A percentile compares a stretch with the other conserved stretches of the same genome.
Evolutionary conservation across 2,888 invertebrate species (phyloP).

Genomic region (Philaethria dido): DNA sequence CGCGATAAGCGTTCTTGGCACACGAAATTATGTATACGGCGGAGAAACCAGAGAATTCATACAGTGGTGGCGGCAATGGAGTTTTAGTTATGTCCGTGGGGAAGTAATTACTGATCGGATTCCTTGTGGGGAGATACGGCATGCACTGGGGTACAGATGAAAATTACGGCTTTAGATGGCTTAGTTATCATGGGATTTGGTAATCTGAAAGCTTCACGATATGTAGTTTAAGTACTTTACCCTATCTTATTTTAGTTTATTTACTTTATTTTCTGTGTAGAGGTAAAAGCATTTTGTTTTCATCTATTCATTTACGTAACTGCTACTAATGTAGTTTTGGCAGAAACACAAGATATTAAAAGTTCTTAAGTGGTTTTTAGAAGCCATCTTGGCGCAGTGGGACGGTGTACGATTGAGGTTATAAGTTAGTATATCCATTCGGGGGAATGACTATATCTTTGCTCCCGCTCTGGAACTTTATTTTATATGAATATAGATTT

Average conservation of each 20-base stretch:
- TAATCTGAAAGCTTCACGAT: conserved; percentile 22
- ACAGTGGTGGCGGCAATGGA: conserved; percentile 55
- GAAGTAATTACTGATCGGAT: conserved; percentile 69
- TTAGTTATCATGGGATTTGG: conserved; percentile 35
- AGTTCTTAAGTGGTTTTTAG: not conserved
- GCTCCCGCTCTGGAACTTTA: no score
- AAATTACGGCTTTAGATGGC: conserved; percentile 40
- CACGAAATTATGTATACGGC: conserved; percentile 51
- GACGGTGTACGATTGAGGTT: no score
- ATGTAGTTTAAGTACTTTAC: conserved; percentile 8
- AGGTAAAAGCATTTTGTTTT: not conserved
- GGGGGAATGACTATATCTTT: no score
- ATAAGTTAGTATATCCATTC: no score
- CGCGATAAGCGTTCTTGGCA: conserved; percentile 54
- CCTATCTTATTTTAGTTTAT: not conserved
- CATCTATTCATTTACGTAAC: not conserved
- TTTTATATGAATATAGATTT: no score
- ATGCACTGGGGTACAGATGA: conserved; percentile 47
- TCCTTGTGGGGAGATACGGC: conserved; percentile 63
- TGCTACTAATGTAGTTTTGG: not conserved
- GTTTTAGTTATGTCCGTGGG: conserved; percentile 58
- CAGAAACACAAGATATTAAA: not conserved
- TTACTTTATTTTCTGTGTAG: not conserved
- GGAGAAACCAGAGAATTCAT: conserved; percentile 52
- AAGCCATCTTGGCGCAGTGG: no score